Percentiles rank a stretch among this genome's conserved stretches.
Evolutionary conservation across 92 coral and sea anemone species (phyloP).

Genomic region (Porites cylindrica): DNA sequence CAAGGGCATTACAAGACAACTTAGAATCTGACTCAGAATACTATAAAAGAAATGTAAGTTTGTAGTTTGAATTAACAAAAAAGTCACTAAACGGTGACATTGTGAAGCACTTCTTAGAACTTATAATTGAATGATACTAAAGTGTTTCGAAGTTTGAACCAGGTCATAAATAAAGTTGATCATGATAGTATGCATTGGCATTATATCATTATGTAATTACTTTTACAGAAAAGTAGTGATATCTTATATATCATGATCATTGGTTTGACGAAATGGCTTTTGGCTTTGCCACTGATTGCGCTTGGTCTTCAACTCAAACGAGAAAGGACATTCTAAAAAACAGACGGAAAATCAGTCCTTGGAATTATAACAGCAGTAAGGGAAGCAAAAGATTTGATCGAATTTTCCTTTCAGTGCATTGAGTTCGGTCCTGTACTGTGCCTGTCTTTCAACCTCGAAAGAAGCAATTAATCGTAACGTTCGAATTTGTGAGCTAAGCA

Average conservation of each 20-base stretch:
- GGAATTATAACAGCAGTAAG: conserved; percentile 4
- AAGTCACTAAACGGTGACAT: no score
- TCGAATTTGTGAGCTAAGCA: conserved; percentile 2
- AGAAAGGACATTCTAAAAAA: neutral
- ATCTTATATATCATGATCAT: neutral
- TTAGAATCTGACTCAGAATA: no score
- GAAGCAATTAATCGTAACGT: neutral
- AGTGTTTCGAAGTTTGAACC: no score
- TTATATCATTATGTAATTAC: no score
- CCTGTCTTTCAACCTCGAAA: conserved; percentile 2
- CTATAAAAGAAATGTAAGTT: no score
- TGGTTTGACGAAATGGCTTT: neutral
- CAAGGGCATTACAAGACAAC: no score
- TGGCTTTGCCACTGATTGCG: neutral
- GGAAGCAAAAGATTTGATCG: neutral
- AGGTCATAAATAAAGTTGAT: no score
- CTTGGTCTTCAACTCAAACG: neutral
- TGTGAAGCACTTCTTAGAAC: no score
- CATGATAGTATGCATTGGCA: no score
- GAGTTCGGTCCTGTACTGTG: neutral
- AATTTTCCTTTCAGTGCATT: conserved; percentile 12
- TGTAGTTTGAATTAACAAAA: no score
- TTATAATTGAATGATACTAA: no score
- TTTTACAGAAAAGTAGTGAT: no score
- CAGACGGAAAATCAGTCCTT: neutral